These are phyloP conservation scores for Mellivora capensis DNA, from an alignment of 2,113 vertebrate species.

Conservation along the genomic window DNA sequence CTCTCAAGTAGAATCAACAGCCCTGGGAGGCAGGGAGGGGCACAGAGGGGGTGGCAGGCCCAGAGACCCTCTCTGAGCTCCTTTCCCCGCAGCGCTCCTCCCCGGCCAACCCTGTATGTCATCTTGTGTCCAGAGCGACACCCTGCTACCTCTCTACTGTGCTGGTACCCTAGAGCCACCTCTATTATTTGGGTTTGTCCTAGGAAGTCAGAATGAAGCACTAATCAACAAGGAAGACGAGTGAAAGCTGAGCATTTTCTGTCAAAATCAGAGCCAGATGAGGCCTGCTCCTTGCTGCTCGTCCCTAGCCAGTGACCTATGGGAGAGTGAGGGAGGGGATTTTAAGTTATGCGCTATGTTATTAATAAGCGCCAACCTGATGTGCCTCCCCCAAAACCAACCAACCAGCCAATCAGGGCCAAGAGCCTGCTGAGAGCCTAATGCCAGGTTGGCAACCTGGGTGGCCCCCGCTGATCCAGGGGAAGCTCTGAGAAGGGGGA, in stretches of 20 bases:
- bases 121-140: background rate
- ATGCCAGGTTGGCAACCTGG: background rate
- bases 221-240: background rate
- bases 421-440: background rate
- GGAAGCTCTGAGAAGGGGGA: background rate
- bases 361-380: background rate
- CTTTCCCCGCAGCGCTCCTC: fast-evolving
- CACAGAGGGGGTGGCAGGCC: background rate
- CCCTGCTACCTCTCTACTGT: background rate
- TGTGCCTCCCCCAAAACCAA: background rate
- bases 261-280: background rate
- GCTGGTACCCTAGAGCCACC: background rate
- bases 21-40: background rate
- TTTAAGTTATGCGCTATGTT: background rate
- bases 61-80: background rate
- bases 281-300: background rate
- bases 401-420: background rate
- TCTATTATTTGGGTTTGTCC: background rate
- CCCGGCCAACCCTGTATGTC: background rate
- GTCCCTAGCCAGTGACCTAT: background rate
- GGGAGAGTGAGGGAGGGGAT: background rate
- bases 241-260: background rate
- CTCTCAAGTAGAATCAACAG: background rate
- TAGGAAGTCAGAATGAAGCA: background rate
- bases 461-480: background rate